Conservation (phyloP, 2,888 invertebrate genomes). For the Harmothoe impar region DNA sequence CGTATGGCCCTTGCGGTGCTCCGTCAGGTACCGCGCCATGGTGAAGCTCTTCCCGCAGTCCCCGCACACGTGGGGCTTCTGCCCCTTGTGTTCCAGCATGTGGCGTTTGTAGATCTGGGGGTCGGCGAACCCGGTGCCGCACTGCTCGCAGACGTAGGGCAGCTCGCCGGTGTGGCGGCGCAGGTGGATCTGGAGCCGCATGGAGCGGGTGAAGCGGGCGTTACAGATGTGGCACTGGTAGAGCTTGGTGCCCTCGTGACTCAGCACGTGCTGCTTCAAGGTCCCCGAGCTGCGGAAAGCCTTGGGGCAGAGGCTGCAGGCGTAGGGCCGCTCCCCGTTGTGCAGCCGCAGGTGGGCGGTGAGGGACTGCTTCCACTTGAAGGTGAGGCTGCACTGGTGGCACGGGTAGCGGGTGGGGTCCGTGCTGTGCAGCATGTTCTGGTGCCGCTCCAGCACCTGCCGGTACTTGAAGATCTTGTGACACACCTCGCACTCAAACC, state of each 20-base stretch:
- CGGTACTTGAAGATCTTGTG: neutral
- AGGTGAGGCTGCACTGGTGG: neutral
- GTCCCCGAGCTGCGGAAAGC: neutral
- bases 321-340: neutral
- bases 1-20: too few species aligned
- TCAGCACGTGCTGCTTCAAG: neutral
- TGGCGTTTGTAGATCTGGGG: neutral
- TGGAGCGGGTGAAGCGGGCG: neutral
- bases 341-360: neutral
- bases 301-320: neutral
- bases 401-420: neutral
- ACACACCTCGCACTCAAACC: neutral
- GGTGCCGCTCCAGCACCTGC: neutral
- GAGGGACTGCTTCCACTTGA: neutral
- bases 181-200: neutral
- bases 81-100: neutral
- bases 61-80: neutral
- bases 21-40: too few species aligned
- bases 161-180: slow-evolving; percentile 29
- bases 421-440: neutral
- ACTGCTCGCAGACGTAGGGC: neutral
- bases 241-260: neutral
- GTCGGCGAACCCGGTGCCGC: slow-evolving; percentile 4
- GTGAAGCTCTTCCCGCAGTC: too few species aligned
- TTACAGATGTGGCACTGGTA: neutral